Conservation (phyloP, 2,888 invertebrate species). For the Apodemia zela region DNA sequence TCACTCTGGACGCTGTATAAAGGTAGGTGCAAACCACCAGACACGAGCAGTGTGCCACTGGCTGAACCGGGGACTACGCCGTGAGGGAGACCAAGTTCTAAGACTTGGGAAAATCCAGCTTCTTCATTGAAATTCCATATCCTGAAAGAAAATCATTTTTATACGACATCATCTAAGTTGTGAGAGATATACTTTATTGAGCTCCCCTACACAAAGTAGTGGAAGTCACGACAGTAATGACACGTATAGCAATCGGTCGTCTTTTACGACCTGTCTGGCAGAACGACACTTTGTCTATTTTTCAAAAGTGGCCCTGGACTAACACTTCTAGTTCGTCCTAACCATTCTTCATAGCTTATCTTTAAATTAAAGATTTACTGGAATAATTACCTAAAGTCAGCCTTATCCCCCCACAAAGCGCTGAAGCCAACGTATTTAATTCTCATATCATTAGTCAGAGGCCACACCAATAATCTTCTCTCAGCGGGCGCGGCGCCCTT, state of each 20-base stretch:
- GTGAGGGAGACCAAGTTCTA: constrained; percentile 82
- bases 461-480: constrained; percentile 80
- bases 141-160: constrained; percentile 51
- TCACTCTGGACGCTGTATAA: constrained; percentile 61
- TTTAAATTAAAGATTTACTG: not conserved
- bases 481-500: constrained; percentile 78
- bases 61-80: constrained; percentile 84
- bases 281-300: no score
- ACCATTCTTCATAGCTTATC: no score
- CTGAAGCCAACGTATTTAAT: constrained; percentile 83
- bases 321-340: no score
- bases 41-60: constrained; percentile 80
- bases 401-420: constrained; percentile 82
- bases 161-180: no score
- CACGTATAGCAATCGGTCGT: no score
- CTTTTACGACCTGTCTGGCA: no score
- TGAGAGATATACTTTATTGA: no score
- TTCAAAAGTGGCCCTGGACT: no score
- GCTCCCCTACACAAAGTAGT: no score
- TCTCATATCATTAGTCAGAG: constrained; percentile 79
- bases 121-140: constrained; percentile 87
- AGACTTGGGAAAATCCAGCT: constrained; percentile 84
- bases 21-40: constrained; percentile 82
- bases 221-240: no score
- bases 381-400: constrained; percentile 81